Conservation (phyloP, 2,113 vertebrate genomes). For the Rhegmatorhina hoffmannsi region DNA sequence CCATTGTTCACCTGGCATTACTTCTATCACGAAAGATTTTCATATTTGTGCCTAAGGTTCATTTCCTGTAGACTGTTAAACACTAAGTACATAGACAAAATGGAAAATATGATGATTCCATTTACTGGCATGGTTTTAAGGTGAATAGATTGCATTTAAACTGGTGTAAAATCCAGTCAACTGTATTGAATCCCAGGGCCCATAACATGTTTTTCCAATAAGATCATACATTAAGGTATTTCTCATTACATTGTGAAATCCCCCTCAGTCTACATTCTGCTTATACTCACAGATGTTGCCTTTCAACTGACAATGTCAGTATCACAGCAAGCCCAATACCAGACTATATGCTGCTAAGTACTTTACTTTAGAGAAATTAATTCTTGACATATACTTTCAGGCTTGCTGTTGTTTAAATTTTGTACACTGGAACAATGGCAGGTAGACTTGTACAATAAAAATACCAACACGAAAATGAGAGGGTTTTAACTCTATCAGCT, state of each 20-base stretch:
- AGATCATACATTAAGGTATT: not conserved
- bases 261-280: not conserved
- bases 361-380: not conserved
- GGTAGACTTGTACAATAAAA: not conserved
- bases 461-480: not conserved
- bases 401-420: not conserved
- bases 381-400: not conserved
- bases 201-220: not conserved
- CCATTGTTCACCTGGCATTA: not conserved
- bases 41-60: not conserved
- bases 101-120: not conserved
- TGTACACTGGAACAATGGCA: not conserved
- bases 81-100: not conserved
- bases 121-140: not conserved
- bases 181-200: not conserved
- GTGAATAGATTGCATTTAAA: not conserved
- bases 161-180: not conserved
- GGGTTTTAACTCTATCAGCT: not conserved
- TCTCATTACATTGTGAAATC: not conserved
- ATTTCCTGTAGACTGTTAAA: not conserved
- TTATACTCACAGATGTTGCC: not conserved
- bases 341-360: not conserved
- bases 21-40: not conserved
- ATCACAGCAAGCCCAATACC: not conserved
- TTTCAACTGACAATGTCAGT: not conserved